Percentiles rank a stretch among this genome's conserved stretches.
Evolutionary conservation across 2,797 vertebrate species (phyloP).

Genomic region (Sciurus carolinensis): DNA sequence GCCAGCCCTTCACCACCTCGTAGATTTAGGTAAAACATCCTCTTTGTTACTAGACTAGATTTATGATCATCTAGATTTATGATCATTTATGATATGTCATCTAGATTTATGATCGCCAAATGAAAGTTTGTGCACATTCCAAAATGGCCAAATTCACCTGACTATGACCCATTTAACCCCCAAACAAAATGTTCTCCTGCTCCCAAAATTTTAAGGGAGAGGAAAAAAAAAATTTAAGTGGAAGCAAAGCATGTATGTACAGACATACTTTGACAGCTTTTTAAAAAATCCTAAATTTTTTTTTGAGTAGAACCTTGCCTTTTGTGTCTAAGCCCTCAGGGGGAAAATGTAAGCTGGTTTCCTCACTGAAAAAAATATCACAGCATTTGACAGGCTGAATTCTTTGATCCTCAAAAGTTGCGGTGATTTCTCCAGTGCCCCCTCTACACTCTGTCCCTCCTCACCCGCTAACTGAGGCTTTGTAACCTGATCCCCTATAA

Average conservation of each 20-base stretch:
- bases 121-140: slow-evolving; percentile 68
- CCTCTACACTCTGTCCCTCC: background rate
- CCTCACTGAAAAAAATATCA: slow-evolving; percentile 88
- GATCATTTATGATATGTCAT: too few species aligned
- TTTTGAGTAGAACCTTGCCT: slow-evolving; percentile 88
- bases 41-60: background rate
- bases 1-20: background rate
- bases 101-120: slow-evolving; percentile 60
- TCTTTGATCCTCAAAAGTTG: slow-evolving; percentile 88
- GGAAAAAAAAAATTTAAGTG: slow-evolving; percentile 75
- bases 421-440: slow-evolving; percentile 83
- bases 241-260: slow-evolving; percentile 65
- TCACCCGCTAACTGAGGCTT: slow-evolving; percentile 79
- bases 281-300: slow-evolving; percentile 56
- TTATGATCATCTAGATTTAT: background rate
- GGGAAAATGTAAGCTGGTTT: slow-evolving; percentile 89
- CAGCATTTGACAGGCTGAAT: slow-evolving; percentile 87
- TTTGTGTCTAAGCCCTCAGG: slow-evolving; percentile 87
- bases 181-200: slow-evolving; percentile 70
- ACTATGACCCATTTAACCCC: slow-evolving; percentile 82
- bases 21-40: slow-evolving; percentile 20
- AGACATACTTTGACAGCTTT: slow-evolving; percentile 72
- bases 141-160: slow-evolving; percentile 83
- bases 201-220: slow-evolving; percentile 80
- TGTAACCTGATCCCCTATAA: slow-evolving; percentile 88